Conservation (phyloP, 2,888 invertebrate genomes). For the Malthinus flaveolus region DNA sequence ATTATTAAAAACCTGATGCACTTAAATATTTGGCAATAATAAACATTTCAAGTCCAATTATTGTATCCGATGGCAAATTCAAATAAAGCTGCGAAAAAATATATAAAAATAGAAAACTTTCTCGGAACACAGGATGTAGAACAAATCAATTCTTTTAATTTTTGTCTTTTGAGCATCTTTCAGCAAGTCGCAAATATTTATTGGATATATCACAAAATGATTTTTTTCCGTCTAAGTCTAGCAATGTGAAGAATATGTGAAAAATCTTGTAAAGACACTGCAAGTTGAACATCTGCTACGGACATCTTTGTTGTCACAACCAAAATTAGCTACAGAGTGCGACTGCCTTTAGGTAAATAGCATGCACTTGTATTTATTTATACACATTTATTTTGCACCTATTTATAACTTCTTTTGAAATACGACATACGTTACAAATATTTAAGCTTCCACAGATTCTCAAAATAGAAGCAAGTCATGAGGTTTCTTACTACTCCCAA, state of each 20-base stretch:
- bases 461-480: conserved; percentile 45
- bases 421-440: conserved; percentile 46
- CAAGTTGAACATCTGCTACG: conserved; percentile 23
- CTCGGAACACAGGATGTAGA: conserved; percentile 13
- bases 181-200: neutral
- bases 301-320: conserved; percentile 31
- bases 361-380: conserved; percentile 31
- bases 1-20: too few species aligned
- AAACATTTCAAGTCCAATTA: too few species aligned
- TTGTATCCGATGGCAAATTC: too few species aligned
- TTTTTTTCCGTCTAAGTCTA: neutral
- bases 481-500: conserved; percentile 37
- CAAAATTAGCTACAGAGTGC: conserved; percentile 30
- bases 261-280: conserved; percentile 1
- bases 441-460: conserved; percentile 43
- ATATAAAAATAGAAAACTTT: neutral
- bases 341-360: conserved; percentile 33
- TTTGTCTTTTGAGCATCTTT: neutral
- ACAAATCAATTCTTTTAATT: neutral
- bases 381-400: conserved; percentile 43
- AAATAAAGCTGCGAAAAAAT: too few species aligned
- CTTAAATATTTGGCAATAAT: too few species aligned
- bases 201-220: neutral
- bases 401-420: conserved; percentile 43
- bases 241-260: neutral